Evolutionary conservation across 2,113 vertebrate genomes (phyloP), one percentile per base, ranked within the genome.

Genomic region (Bombycilla garrulus): DNA sequence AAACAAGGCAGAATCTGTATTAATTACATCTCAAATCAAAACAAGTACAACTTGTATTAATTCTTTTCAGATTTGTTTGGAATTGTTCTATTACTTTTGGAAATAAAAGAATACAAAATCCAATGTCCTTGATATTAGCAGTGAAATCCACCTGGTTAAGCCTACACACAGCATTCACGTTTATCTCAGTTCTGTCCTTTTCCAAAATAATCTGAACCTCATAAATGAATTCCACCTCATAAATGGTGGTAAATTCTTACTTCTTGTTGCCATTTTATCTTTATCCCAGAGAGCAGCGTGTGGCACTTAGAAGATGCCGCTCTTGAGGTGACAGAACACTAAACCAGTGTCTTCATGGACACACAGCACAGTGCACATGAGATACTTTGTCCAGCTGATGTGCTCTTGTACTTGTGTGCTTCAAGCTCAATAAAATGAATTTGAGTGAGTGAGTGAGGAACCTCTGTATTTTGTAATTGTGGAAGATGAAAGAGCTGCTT

Each of bases 11-110:
- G 44, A 80, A 44, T 53, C 57, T 80, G 53, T 57, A 82, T 65
- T 82, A 85, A 85, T 83, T 76, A 60, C 23, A 44, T 36, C 36
- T 45, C 62, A 84, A 89, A 95, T 84, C 72, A 90, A 84, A 96
- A 24, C 44, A 92, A 91, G 40, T 31, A 79, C 15, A 33, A 72
- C 45, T 79, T 90, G 28, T 50, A 60, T 88, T 69, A 93, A 82
- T 76, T 13, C 24, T 79, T 61, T 69, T 79, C 51, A 84, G 48
- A 79, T 93, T 79, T 81, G 26, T 87, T 74, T 88, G 67, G 54
- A 86, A 66, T 58, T 54, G 22, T 70, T 77, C 67, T 73, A 20
- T 74, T 83, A 57, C 29, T 57, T 76, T 74, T 54, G 77, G 42
- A 81, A 93, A 81, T 50, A 70, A 83, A 86, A 85, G 24, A 28